Evolutionary conservation across 2,888 invertebrate genomes (phyloP), one percentile per base, ranked within the genome.

Genomic region (Mycalesis mineus): DNA sequence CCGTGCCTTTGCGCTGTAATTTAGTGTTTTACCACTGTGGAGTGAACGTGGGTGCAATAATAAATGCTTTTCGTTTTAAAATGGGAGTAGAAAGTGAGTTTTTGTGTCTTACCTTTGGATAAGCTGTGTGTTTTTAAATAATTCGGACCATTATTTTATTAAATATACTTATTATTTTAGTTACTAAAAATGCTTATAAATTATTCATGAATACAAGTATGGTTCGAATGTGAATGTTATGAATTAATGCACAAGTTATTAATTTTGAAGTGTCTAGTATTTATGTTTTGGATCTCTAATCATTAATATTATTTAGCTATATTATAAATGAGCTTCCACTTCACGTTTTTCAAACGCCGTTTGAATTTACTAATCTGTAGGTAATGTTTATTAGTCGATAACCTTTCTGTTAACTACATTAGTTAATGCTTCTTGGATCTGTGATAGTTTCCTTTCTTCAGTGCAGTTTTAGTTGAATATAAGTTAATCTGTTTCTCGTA

Each of bases 21-120:
- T 61, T 53, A 61, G 55, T 70, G 75, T 81, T 83, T 82, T 83
- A 81, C 75, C 78, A 81, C 79, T 81, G 79, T 75, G 70, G 76
- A 66, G 68, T 58, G 63, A 69, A 74, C 76, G 77, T 76, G 73
- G 75, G 75, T 76, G 74, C 72, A 72, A 73, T 70, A 71, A 69
- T 62, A 71, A 65, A 28, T 28, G 28, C 36, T 61, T 57, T 51
- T 28, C 67, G 36, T 63, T 50, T 57, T 41, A 57, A 64, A 69
- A 78, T 78, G 75, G 73, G 72, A 48, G 61, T 70, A 45, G 74
- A 76, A 74, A 73, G 77, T 77, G 69, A 75, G 75, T 74, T 65
- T 55, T 49, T 49, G 53, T 42, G 53, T 51, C 22, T 22, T 22
- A 22, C 3, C 3, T 22, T 22, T 22, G 22, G 22, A 4, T 48